phyloP scores from a whole-genome alignment of 2,797 vertebrate genomes.

The Bryconaethiops microstoma region DNA sequence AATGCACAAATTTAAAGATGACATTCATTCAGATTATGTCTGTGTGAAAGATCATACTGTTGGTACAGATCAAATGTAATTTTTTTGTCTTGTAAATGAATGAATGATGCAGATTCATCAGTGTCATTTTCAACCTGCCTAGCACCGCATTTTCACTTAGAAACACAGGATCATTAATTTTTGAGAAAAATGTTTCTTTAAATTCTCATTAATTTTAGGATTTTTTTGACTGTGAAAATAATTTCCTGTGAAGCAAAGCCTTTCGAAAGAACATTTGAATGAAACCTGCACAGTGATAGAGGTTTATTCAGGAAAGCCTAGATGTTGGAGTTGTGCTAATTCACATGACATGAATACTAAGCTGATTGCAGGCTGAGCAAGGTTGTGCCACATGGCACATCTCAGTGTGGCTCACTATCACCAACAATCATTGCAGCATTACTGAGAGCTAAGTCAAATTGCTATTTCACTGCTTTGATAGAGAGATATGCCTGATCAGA shows the following conservation, averaged over 20 bases:
- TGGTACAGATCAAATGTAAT: no score
- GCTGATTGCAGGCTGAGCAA: constrained; percentile 24
- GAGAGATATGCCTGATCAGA: constrained; percentile 26
- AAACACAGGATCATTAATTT: no score
- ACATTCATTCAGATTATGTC: no score
- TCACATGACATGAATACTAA: constrained; percentile 19
- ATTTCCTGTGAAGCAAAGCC: background rate
- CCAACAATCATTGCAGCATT: constrained; percentile 15
- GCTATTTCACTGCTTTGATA: constrained; percentile 14
- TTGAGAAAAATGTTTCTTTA: no score
- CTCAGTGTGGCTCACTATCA: constrained; percentile 19
- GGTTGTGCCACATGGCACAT: background rate
- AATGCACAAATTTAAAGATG: no score
- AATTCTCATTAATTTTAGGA: no score
- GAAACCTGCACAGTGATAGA: background rate
- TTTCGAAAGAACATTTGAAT: background rate
- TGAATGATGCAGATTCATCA: no score
- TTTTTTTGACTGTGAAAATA: no score
- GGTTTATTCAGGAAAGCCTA: constrained; percentile 1
- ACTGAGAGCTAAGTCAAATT: constrained; percentile 12
- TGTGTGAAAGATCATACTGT: no score
- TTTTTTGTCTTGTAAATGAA: no score
- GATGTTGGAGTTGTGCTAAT: constrained; percentile 16
- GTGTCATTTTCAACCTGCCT: no score
- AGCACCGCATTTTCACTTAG: no score